Evolutionary conservation across 2,113 vertebrate species (phyloP).

Genomic region (Hippocampus comes): DNA sequence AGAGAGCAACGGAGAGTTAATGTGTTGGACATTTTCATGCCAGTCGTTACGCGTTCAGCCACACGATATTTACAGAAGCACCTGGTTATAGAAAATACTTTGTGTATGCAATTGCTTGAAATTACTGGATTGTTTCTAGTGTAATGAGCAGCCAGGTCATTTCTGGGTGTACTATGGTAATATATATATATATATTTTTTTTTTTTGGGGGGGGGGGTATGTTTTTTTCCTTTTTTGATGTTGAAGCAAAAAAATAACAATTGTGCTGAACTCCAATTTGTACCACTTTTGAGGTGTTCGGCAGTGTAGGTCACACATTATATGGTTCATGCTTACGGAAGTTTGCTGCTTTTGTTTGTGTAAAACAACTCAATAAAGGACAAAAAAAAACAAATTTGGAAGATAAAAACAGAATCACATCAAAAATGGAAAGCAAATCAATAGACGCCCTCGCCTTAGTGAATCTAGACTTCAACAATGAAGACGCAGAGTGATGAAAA

Average conservation of each 20-base stretch:
- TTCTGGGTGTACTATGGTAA: no score
- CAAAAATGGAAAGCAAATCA: slow-evolving; percentile 51
- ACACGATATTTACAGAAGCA: background rate
- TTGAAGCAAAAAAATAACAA: no score
- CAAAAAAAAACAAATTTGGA: slow-evolving; percentile 20
- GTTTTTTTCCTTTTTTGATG: no score
- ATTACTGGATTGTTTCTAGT: no score
- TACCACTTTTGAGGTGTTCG: no score
- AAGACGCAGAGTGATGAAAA: slow-evolving; percentile 71
- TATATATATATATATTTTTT: no score
- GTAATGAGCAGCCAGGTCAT: no score
- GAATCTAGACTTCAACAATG: slow-evolving; percentile 99
- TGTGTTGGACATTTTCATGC: background rate
- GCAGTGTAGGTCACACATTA: background rate
- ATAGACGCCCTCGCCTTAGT: slow-evolving; percentile 80
- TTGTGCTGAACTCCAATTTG: no score
- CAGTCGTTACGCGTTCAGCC: no score
- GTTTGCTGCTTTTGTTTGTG: background rate
- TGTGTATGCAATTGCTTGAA: no score
- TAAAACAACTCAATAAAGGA: slow-evolving; percentile 9
- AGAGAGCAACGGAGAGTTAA: background rate
- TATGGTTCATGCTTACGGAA: background rate
- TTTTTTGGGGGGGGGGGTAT: no score
- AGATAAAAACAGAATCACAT: slow-evolving; percentile 33
- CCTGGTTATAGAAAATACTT: no score